Percentiles rank a stretch among this genome's conserved stretches.
Evolutionary conservation across 2,888 invertebrate genomes (phyloP).

Genomic region (Lithophane ornitopus): DNA sequence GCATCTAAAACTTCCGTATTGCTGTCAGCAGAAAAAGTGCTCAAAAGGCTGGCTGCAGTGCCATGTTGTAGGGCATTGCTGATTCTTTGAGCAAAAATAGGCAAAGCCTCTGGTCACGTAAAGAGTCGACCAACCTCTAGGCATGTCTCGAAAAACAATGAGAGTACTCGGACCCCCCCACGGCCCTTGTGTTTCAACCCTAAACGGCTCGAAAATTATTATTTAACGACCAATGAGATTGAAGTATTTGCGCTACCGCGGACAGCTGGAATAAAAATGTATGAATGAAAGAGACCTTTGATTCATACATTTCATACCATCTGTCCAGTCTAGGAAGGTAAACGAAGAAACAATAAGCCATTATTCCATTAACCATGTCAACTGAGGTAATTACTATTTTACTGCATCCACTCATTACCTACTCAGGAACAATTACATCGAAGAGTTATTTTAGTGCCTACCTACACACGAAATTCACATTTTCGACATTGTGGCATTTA

Average conservation of each 20-base stretch:
- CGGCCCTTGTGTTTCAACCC: neutral
- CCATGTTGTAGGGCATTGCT: neutral
- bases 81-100: neutral
- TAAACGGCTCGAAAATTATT: neutral
- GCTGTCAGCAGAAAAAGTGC: neutral
- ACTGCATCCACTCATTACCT: slow-evolving; percentile 35
- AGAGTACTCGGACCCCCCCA: neutral
- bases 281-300: too few species aligned
- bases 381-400: slow-evolving; percentile 45
- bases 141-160: neutral
- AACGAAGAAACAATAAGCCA: slow-evolving; percentile 20
- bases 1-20: neutral
- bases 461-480: neutral
- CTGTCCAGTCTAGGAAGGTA: neutral
- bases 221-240: neutral
- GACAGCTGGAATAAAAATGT: too few species aligned
- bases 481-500: neutral
- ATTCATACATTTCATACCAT: neutral
- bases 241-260: neutral
- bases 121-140: neutral
- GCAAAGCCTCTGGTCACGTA: neutral
- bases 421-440: slow-evolving; percentile 29
- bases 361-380: slow-evolving; percentile 38
- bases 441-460: slow-evolving; percentile 10
- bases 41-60: neutral